Evolutionary conservation across 2,888 invertebrate species (phyloP), one percentile per base, ranked within the genome.

Genomic region (Synanthedon andrenaeformis): DNA sequence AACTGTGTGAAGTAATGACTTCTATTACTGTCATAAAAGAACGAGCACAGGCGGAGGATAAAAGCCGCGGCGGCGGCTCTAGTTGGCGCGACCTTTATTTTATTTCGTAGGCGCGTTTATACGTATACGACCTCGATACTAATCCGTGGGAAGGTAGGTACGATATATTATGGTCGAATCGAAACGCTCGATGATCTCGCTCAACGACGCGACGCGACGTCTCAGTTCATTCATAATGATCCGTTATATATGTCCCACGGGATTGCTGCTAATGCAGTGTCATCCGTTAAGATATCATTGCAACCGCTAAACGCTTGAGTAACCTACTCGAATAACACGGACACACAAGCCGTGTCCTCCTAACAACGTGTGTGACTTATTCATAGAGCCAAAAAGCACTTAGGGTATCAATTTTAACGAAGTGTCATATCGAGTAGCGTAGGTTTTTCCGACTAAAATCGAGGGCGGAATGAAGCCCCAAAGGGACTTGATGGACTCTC

Each of bases 101-200:
- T 35, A 52, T 55, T 50, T 51, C 48, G 62, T 63, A 52, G 62
- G 64, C 65, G 66, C 64, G 59, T 65, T 13, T 45, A 35, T 35
- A 35, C 35, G 35, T 35, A 61, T 57, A 60, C 62, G 75, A 63
- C 78, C 78, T 73, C 76, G 72, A 74, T 75, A 72, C 59, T 64
- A 72, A 68, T 75, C 72, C 77, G 79, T 79, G 79, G 77, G 79
- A 79, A 79, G 79, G 55, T 60, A 79, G 79, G 55, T 60, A n/a
- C n/a, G n/a, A n/a, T n/a, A 58, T 61, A 63, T 64, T 66, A 69
- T 62, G 63, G 64, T 59, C 35, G 8, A 35, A 35, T 8, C 35
- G 35, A 35, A 35, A 35, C 63, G 61, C 45, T 49, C 12, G 49
- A 11, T 58, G 65, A 35, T 35, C 10, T 64, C 59, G 66, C 62